These are phyloP conservation scores for Panulirus ornatus DNA, from an alignment of 1,140 invertebrate genomes.

Conservation along the genomic window DNA sequence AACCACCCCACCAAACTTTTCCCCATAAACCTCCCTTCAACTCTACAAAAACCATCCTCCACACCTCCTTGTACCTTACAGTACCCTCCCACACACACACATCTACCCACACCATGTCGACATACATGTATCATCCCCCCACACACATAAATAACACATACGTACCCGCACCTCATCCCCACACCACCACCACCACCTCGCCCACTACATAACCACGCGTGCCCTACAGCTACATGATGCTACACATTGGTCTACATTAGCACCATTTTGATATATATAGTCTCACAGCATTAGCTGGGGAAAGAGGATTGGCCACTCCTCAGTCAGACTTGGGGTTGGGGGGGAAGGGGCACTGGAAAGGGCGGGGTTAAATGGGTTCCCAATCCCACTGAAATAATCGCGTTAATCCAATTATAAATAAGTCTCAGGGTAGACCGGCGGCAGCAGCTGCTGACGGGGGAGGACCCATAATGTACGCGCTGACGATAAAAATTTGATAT, in stretches of 20 bases:
- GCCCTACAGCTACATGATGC: too few species aligned
- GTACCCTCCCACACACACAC: not conserved
- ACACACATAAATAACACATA: too few species aligned
- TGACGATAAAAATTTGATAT: slow-evolving; percentile 31
- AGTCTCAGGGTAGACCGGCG: too few species aligned
- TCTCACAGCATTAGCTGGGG: too few species aligned
- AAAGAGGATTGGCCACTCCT: too few species aligned
- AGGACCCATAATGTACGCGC: slow-evolving; percentile 6
- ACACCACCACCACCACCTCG: not conserved
- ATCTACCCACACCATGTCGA: not conserved
- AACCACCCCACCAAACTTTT: not conserved
- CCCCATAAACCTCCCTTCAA: not conserved
- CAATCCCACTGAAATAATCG: too few species aligned
- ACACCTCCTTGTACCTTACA: not conserved
- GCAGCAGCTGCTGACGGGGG: too few species aligned
- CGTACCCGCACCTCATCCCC: not conserved
- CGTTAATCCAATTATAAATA: slow-evolving; percentile 4
- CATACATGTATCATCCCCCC: not conserved
- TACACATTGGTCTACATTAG: too few species aligned
- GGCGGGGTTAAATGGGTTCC: too few species aligned
- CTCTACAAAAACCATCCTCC: not conserved
- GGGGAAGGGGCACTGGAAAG: too few species aligned
- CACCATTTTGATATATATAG: slow-evolving; percentile 27
- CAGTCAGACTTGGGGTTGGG: too few species aligned
- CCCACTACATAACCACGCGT: not conserved